Evolutionary conservation across 2,888 invertebrate genomes (phyloP).

Genomic region (Hedychridium roseum): DNA sequence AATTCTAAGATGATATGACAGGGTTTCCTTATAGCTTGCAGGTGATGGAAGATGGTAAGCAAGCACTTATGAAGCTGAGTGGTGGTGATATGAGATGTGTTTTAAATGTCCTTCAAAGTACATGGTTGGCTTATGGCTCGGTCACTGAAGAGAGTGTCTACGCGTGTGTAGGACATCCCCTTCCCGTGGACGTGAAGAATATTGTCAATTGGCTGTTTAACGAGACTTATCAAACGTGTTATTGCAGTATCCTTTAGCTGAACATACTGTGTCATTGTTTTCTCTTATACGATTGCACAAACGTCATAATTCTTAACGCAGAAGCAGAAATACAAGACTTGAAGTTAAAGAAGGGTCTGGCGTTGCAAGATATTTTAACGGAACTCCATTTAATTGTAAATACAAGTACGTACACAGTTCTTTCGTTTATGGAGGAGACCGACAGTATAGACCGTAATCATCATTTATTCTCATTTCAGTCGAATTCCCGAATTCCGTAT

Average conservation of each 20-base stretch:
- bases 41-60: conserved; percentile 86
- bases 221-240: conserved; percentile 77
- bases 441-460: too few relatives aligned
- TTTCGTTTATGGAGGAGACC: too few relatives aligned
- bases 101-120: conserved; percentile 95
- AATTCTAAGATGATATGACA: too few relatives aligned
- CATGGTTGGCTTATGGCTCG: conserved; percentile 88
- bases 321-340: conserved; percentile 78
- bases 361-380: conserved; percentile 90
- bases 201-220: conserved; percentile 88
- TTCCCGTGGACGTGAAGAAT: conserved; percentile 85
- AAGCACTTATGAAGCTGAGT: conserved; percentile 87
- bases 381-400: conserved; percentile 89
- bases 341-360: conserved; percentile 89
- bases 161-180: conserved; percentile 95
- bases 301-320: conserved; percentile 30
- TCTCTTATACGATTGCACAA: background rate
- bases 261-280: background rate
- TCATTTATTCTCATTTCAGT: conserved; percentile 69
- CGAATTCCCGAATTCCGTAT: conserved; percentile 82
- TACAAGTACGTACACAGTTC: conserved; percentile 75
- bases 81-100: conserved; percentile 99
- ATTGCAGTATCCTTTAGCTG: conserved; percentile 78
- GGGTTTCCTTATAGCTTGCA: conserved; percentile 81
- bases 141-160: conserved; percentile 94